Evolutionary conservation across 2,888 invertebrate genomes (phyloP).

Genomic region (Fragum fragum): DNA sequence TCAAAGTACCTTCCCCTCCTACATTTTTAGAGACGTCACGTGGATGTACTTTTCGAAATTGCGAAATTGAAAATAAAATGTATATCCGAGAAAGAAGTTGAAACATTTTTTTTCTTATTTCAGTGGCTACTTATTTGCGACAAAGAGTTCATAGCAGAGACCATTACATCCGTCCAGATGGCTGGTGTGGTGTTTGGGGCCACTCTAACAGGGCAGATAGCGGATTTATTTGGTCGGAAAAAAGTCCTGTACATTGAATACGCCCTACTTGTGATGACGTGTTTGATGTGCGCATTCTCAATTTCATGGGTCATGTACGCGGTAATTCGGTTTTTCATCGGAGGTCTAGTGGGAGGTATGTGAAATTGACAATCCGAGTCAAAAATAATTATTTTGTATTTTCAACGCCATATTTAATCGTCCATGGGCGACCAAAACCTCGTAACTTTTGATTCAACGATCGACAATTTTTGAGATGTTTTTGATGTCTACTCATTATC

Average conservation of each 20-base stretch:
- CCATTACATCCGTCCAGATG: conserved; percentile 17
- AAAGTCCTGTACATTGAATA: conserved; percentile 14
- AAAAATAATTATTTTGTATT: too few species aligned
- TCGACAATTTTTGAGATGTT: too few species aligned
- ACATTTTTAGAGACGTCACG: too few species aligned
- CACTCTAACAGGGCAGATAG: conserved; percentile 6
- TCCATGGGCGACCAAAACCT: too few species aligned
- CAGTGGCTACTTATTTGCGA: conserved; percentile 21
- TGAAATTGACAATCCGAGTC: not conserved
- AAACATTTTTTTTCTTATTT: not conserved
- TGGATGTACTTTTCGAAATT: too few species aligned
- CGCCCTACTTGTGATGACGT: not conserved
- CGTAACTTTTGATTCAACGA: too few species aligned
- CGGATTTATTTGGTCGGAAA: conserved; percentile 16
- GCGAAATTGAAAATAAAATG: too few species aligned
- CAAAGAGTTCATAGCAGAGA: conserved; percentile 17
- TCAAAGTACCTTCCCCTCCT: too few species aligned
- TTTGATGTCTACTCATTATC: too few species aligned
- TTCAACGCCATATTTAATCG: too few species aligned
- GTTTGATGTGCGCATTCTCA: conserved; percentile 15
- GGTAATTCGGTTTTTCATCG: conserved; percentile 19
- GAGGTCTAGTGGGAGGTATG: conserved; percentile 14
- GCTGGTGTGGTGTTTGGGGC: conserved; percentile 19
- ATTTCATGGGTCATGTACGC: conserved; percentile 20
- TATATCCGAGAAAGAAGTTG: too few species aligned